Conservation (phyloP, 2,797 vertebrate genomes). For the Catostomus latipinnis region DNA sequence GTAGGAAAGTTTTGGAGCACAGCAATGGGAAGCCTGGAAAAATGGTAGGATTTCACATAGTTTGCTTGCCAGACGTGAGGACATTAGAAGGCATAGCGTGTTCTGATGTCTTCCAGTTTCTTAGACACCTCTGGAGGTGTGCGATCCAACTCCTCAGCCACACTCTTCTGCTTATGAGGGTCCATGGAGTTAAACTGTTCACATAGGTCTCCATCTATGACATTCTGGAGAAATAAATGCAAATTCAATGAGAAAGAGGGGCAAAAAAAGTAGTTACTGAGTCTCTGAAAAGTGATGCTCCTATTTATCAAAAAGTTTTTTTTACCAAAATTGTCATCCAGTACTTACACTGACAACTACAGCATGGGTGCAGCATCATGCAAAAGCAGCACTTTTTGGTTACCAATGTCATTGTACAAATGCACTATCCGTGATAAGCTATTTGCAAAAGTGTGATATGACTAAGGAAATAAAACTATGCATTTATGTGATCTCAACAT, state of each 20-base stretch:
- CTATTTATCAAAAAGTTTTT: too few relatives aligned
- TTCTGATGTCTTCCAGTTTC: slow-evolving; percentile 98
- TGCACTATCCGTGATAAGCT: too few relatives aligned
- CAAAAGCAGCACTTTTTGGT: too few relatives aligned
- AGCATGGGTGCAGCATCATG: too few relatives aligned
- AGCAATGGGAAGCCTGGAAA: slow-evolving; percentile 17
- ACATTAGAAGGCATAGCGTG: slow-evolving; percentile 93
- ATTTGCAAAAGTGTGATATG: too few relatives aligned
- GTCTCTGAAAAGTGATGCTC: too few relatives aligned
- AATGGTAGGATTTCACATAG: slow-evolving; percentile 21
- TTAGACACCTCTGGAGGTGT: slow-evolving; percentile 98
- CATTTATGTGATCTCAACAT: too few relatives aligned
- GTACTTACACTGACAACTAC: too few relatives aligned
- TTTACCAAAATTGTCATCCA: too few relatives aligned
- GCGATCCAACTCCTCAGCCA: slow-evolving; percentile 94
- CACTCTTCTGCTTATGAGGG: slow-evolving; percentile 96
- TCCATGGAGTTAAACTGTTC: slow-evolving; percentile 99
- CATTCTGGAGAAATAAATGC: slow-evolving; percentile 80
- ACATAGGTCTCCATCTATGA: slow-evolving; percentile 97
- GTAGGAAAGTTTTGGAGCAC: slow-evolving; percentile 28
- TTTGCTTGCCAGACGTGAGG: neutral
- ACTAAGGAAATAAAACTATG: too few relatives aligned
- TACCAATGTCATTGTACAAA: too few relatives aligned
- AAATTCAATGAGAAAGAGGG: neutral
- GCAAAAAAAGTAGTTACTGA: too few relatives aligned